A percentile compares a stretch with the other conserved stretches of the same genome.
Conservation (phyloP, 1,140 invertebrate genomes). For the Aphelenchoides besseyi region DNA sequence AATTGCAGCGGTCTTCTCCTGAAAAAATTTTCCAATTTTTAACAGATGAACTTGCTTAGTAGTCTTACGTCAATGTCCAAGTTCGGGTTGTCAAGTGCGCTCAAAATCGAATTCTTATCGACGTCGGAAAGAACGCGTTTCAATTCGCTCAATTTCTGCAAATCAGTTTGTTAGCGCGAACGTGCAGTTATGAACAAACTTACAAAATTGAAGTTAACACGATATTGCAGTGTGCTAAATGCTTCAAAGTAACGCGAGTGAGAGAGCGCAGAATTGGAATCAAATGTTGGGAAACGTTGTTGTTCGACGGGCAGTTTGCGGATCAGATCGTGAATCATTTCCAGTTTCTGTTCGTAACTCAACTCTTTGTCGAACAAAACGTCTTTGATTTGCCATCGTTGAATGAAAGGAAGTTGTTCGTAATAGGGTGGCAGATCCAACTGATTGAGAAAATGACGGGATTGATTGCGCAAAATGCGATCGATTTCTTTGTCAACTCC, state of each 20-base stretch:
- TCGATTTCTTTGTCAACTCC: constrained; percentile 30
- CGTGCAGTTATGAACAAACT: constrained; percentile 18
- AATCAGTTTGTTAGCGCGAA: too few relatives aligned
- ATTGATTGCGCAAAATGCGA: constrained; percentile 24
- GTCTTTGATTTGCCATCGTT: constrained; percentile 38
- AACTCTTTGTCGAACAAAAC: constrained; percentile 38
- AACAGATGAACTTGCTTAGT: not conserved
- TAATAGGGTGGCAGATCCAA: constrained; percentile 38
- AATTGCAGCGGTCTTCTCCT: constrained; percentile 32
- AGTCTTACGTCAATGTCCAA: constrained; percentile 33
- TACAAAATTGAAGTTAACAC: constrained; percentile 38
- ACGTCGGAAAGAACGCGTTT: constrained; percentile 17
- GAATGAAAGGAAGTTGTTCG: constrained; percentile 30
- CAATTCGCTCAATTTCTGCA: constrained; percentile 40
- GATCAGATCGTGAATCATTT: constrained; percentile 35
- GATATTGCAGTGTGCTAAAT: constrained; percentile 38
- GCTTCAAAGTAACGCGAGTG: constrained; percentile 43
- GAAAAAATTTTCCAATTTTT: constrained; percentile 7
- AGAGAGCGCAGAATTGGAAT: not conserved
- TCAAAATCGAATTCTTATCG: constrained; percentile 17
- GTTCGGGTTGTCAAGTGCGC: constrained; percentile 21
- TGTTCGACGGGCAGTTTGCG: constrained; percentile 21
- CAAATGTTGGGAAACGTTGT: constrained; percentile 22
- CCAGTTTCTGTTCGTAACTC: constrained; percentile 32
- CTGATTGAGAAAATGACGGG: constrained; percentile 28